Percentiles rank a stretch among this genome's conserved stretches.
These are phyloP conservation scores for Koerneria pararmatus DNA, from an alignment of 2,888 invertebrate species.

Conservation along the genomic window DNA sequence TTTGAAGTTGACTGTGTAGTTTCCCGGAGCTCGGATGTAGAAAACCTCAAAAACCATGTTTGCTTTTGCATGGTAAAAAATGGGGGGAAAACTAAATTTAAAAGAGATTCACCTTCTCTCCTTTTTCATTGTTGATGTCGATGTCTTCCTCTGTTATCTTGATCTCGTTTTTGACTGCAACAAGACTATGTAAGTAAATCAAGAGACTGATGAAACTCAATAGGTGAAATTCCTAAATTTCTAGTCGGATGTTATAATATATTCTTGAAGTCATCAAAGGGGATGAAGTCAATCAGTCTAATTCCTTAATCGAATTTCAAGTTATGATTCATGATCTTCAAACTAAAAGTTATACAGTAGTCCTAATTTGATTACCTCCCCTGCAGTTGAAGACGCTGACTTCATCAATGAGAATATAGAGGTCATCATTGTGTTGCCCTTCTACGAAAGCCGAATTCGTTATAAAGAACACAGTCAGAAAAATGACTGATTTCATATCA, in stretches of 20 bases:
- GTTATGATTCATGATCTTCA: too few species aligned
- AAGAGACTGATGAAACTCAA: too few species aligned
- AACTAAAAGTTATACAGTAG: slow-evolving; percentile 19
- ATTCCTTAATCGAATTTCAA: too few species aligned
- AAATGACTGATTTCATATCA: too few species aligned
- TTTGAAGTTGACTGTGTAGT: slow-evolving; percentile 54
- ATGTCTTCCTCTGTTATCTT: slow-evolving; percentile 56
- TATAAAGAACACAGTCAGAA: too few species aligned
- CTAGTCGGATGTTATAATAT: too few species aligned
- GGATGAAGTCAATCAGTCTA: too few species aligned
- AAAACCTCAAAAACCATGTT: slow-evolving; percentile 33
- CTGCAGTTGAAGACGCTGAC: slow-evolving; percentile 52
- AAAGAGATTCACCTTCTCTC: slow-evolving; percentile 36
- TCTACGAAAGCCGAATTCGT: too few species aligned
- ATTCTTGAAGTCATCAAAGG: too few species aligned
- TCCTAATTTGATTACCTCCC: slow-evolving; percentile 40
- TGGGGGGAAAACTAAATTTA: not conserved
- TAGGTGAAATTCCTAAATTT: too few species aligned
- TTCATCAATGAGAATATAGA: slow-evolving; percentile 56
- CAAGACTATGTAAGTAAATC: not conserved
- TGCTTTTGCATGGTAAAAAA: not conserved
- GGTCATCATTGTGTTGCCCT: slow-evolving; percentile 36
- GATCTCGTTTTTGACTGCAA: slow-evolving; percentile 57
- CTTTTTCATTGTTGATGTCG: slow-evolving; percentile 52
- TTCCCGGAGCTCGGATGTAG: slow-evolving; percentile 57